phyloP scores from a whole-genome alignment of 1,140 invertebrate species.

The Zaprionus taronus region DNA sequence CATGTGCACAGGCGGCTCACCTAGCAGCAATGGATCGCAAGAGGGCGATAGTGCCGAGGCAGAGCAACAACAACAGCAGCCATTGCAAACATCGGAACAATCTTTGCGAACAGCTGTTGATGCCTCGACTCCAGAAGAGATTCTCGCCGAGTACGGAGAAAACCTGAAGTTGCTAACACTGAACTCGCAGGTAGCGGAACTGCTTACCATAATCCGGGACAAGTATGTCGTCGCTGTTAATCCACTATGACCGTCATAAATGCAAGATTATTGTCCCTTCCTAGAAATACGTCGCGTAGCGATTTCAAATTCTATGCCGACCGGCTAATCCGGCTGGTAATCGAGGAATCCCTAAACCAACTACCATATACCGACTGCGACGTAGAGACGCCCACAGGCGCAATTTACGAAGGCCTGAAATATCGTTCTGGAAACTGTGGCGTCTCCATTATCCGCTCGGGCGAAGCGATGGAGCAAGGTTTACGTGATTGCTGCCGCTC shows the following conservation, averaged over 20 bases:
- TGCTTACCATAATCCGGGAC: constrained; percentile 97
- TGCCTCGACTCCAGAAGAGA: constrained; percentile 58
- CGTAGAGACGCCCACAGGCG: constrained; percentile 96
- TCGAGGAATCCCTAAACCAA: constrained; percentile 99
- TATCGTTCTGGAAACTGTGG: constrained; percentile 99
- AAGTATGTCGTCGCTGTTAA: constrained; percentile 87
- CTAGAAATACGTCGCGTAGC: constrained; percentile 94
- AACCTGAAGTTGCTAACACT: constrained; percentile 92
- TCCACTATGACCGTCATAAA: neutral
- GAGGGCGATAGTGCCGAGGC: constrained; percentile 47
- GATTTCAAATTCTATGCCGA: constrained; percentile 99
- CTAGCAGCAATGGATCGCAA: constrained; percentile 66
- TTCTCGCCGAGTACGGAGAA: constrained; percentile 88
- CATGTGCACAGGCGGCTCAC: constrained; percentile 71
- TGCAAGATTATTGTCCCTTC: neutral
- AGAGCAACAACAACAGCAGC: constrained; percentile 52
- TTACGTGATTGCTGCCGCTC: constrained; percentile 98
- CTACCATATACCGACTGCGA: constrained; percentile 95
- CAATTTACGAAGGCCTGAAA: constrained; percentile 95
- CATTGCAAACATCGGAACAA: constrained; percentile 29
- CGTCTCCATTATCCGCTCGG: constrained; percentile 97
- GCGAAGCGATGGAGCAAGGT: constrained; percentile 99
- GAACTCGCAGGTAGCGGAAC: constrained; percentile 95
- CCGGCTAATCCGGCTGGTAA: constrained; percentile 96
- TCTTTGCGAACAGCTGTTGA: constrained; percentile 46